Conservation (phyloP, 2,888 invertebrate genomes). For the Thalpophila matura region DNA sequence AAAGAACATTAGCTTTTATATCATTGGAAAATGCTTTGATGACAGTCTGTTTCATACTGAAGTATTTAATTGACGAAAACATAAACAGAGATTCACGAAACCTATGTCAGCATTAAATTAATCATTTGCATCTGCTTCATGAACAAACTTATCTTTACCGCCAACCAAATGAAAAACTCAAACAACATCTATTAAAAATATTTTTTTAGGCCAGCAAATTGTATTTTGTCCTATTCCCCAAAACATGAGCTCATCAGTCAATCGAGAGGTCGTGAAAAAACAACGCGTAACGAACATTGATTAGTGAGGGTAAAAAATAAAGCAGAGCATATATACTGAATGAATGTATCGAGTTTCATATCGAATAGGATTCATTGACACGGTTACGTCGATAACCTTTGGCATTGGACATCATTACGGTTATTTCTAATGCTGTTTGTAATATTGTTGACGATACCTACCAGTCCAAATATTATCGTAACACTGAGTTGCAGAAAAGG, state of each 20-base stretch:
- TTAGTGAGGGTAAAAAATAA: constrained; percentile 64
- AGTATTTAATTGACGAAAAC: neutral
- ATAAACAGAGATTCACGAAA: constrained; percentile 20
- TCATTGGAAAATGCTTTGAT: constrained; percentile 4
- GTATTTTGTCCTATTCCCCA: constrained; percentile 52
- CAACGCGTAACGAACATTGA: constrained; percentile 69
- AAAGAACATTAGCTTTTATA: constrained; percentile 9
- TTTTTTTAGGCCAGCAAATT: constrained; percentile 51
- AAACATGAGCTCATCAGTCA: constrained; percentile 71
- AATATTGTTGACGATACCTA: constrained; percentile 7
- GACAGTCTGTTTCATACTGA: neutral
- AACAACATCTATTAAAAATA: constrained; percentile 4
- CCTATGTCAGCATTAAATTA: constrained; percentile 16
- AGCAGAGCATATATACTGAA: constrained; percentile 62
- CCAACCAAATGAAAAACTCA: neutral
- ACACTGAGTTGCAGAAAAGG: neutral
- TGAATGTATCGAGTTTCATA: constrained; percentile 55
- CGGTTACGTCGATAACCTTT: constrained; percentile 67
- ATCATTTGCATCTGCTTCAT: constrained; percentile 45
- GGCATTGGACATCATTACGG: constrained; percentile 55
- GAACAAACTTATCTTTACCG: constrained; percentile 48
- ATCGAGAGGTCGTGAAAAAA: constrained; percentile 65
- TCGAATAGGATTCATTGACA: constrained; percentile 62
- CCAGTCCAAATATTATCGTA: neutral
- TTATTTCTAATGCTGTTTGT: constrained; percentile 28